phyloP scores from a whole-genome alignment of 2,797 vertebrate species.

The Margarornis squamiger region DNA sequence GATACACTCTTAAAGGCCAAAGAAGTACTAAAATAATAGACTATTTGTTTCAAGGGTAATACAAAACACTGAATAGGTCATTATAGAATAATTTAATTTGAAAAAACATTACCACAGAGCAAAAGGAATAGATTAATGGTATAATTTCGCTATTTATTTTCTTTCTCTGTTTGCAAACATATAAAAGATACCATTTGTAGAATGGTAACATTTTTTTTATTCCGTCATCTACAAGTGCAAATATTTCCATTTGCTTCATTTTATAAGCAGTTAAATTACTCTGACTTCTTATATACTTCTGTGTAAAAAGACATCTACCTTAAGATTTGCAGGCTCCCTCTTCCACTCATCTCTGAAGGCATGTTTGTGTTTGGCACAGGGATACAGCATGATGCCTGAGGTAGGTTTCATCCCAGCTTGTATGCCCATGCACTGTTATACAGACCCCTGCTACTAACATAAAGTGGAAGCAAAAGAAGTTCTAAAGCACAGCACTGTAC shows the following conservation, averaged over 20 bases:
- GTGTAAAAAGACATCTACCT: background rate
- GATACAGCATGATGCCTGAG: background rate
- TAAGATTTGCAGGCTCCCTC: background rate
- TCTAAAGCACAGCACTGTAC: background rate
- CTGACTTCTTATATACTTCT: background rate
- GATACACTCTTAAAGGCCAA: background rate
- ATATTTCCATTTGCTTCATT: background rate
- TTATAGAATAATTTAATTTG: slow-evolving; percentile 33
- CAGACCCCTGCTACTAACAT: background rate
- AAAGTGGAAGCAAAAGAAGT: background rate
- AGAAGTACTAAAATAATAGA: slow-evolving; percentile 3
- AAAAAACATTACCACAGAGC: background rate
- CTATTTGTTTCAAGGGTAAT: background rate
- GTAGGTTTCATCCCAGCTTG: background rate
- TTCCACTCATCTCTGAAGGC: background rate
- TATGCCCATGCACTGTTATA: background rate
- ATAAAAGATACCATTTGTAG: background rate
- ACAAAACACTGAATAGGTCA: slow-evolving; percentile 27
- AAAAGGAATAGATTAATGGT: slow-evolving; percentile 7
- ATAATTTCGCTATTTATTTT: background rate
- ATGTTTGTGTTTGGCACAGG: background rate
- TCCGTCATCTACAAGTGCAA: background rate
- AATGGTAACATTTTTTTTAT: background rate
- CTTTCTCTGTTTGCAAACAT: background rate
- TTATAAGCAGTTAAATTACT: slow-evolving; percentile 1